Percentiles rank a stretch among this genome's conserved stretches.
phyloP scores from a whole-genome alignment of 1,140 invertebrate genomes.

The Danaus plexippus region DNA sequence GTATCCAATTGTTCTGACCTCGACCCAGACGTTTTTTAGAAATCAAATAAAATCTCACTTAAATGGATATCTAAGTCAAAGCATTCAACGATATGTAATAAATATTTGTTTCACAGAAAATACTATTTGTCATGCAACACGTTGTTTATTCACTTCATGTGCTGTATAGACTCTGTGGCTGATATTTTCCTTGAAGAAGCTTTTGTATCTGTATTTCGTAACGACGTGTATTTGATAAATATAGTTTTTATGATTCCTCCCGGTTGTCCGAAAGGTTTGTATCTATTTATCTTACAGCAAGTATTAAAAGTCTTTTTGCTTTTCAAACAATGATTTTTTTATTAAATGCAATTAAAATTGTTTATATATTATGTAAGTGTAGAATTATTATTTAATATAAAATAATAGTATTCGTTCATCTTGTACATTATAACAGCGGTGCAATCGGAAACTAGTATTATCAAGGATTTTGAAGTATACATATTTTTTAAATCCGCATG shows the following conservation, averaged over 20 bases:
- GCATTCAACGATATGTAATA: not conserved
- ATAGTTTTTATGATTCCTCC: constrained; percentile 70
- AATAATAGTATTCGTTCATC: too few relatives aligned
- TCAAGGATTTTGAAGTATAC: too few relatives aligned
- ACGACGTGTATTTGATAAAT: constrained; percentile 56
- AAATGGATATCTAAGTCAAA: too few relatives aligned
- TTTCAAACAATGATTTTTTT: not conserved
- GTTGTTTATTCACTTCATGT: constrained; percentile 73
- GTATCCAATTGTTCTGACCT: too few relatives aligned
- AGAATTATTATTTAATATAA: constrained; percentile 4
- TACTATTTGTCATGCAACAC: constrained; percentile 64
- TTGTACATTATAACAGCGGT: too few relatives aligned
- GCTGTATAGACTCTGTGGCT: constrained; percentile 51
- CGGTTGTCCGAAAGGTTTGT: constrained; percentile 42
- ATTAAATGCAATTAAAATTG: not conserved
- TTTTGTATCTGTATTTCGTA: constrained; percentile 65
- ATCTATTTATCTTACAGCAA: not conserved
- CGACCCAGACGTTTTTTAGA: too few relatives aligned
- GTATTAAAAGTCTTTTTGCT: not conserved
- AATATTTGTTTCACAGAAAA: constrained; percentile 26
- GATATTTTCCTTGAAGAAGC: constrained; percentile 69
- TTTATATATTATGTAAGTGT: not conserved
- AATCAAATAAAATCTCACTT: too few relatives aligned
- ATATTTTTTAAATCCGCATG: too few relatives aligned
- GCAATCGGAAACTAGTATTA: too few relatives aligned